These are phyloP conservation scores for Gymnosoma rotundatum DNA, from an alignment of 2,888 invertebrate species.

Conservation along the genomic window DNA sequence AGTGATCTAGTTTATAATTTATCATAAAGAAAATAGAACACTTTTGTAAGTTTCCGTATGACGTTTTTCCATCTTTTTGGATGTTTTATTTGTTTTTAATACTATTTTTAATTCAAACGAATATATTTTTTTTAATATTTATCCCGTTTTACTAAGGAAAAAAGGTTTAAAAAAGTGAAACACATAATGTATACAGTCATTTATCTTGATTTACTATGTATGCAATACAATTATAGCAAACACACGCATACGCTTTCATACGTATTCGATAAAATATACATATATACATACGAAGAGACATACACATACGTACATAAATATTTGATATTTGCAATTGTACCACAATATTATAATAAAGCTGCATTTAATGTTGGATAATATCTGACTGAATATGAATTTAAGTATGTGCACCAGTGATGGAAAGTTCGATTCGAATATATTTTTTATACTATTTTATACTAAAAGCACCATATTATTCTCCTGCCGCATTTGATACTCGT, in stretches of 20 bases:
- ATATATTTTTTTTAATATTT: conserved; percentile 13
- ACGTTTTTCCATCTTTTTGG: conserved; percentile 12
- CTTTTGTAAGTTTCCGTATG: conserved; percentile 61
- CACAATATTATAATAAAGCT: not conserved
- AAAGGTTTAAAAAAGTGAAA: conserved; percentile 65
- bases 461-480: no score
- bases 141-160: conserved; percentile 54
- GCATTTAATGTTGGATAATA: not conserved
- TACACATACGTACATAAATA: not conserved
- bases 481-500: no score
- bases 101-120: conserved; percentile 14
- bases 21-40: no score
- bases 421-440: no score
- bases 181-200: conserved; percentile 54
- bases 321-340: not conserved
- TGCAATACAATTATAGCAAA: conserved; percentile 16
- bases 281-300: no score
- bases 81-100: not conserved
- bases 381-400: not conserved
- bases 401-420: no score
- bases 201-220: conserved; percentile 50
- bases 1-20: conserved; percentile 57
- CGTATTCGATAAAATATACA: no score
- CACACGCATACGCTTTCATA: not conserved
- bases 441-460: no score